phyloP scores from a whole-genome alignment of 2,888 invertebrate genomes.

The Rugalucina vietnamica region DNA sequence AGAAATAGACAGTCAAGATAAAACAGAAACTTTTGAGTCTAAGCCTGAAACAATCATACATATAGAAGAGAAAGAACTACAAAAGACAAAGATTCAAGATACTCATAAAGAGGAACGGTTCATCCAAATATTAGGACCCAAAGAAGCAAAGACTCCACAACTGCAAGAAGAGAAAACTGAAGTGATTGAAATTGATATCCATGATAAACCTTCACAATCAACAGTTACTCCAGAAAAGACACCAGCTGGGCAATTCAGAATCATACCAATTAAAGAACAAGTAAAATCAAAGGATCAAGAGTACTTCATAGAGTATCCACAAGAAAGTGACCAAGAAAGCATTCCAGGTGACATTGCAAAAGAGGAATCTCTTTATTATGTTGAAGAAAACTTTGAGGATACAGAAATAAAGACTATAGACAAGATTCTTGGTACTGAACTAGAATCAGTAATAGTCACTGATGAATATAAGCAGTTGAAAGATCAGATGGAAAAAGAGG shows the following conservation, averaged over 20 bases:
- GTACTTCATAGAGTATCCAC: constrained; percentile 54
- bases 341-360: too few relatives aligned
- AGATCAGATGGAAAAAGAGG: neutral
- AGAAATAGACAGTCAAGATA: neutral
- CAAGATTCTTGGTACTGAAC: too few relatives aligned
- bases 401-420: too few relatives aligned
- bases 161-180: constrained; percentile 1
- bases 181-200: neutral
- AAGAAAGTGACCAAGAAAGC: constrained; percentile 34
- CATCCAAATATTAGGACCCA: constrained; percentile 18
- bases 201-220: too few relatives aligned
- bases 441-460: too few relatives aligned
- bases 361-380: too few relatives aligned
- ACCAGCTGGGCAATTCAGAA: constrained; percentile 16
- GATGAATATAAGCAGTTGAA: constrained; percentile 18
- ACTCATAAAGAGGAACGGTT: constrained; percentile 14
- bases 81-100: constrained; percentile 7
- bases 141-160: neutral
- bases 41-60: neutral
- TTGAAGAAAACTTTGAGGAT: too few relatives aligned
- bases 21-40: neutral
- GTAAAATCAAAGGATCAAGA: constrained; percentile 49
- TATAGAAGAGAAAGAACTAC: constrained; percentile 20
- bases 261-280: constrained; percentile 41
- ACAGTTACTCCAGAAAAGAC: constrained; percentile 5